These are phyloP conservation scores for Xylophagus ater DNA, from an alignment of 2,888 invertebrate species.

Conservation along the genomic window DNA sequence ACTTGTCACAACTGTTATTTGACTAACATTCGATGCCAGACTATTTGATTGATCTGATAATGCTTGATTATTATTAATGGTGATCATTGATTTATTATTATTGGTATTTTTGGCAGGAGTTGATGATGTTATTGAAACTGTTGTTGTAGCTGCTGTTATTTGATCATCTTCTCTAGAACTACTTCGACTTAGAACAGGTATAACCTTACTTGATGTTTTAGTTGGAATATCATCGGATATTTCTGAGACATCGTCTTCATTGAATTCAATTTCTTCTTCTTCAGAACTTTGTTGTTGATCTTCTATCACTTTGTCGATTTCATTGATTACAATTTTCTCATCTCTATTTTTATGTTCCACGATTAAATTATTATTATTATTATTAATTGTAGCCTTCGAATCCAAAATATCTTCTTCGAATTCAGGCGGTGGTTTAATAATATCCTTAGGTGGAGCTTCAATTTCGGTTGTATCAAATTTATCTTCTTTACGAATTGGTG, in stretches of 20 bases:
- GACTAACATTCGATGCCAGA: conserved; percentile 57
- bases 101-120: conserved; percentile 12
- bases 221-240: conserved; percentile 8
- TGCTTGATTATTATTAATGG: conserved; percentile 29
- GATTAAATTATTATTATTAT: no score
- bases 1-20: conserved; percentile 73
- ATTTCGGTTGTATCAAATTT: conserved; percentile 9
- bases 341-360: neutral
- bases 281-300: neutral
- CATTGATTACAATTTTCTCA: neutral
- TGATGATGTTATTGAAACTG: conserved; percentile 14
- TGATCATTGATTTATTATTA: conserved; percentile 22
- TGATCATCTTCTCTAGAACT: conserved; percentile 23
- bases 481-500: conserved; percentile 20
- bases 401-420: conserved; percentile 18
- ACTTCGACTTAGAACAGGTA: conserved; percentile 25
- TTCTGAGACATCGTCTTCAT: conserved; percentile 1
- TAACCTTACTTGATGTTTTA: conserved; percentile 20
- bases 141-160: conserved; percentile 18
- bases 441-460: conserved; percentile 11
- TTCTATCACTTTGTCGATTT: neutral
- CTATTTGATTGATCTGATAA: conserved; percentile 57
- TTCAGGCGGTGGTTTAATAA: conserved; percentile 23
- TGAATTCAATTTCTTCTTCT: conserved; percentile 20
- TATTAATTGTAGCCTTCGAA: conserved; percentile 7